Evolutionary conservation across 2,113 vertebrate genomes (phyloP).

Genomic region (Myxocyprinus asiaticus): DNA sequence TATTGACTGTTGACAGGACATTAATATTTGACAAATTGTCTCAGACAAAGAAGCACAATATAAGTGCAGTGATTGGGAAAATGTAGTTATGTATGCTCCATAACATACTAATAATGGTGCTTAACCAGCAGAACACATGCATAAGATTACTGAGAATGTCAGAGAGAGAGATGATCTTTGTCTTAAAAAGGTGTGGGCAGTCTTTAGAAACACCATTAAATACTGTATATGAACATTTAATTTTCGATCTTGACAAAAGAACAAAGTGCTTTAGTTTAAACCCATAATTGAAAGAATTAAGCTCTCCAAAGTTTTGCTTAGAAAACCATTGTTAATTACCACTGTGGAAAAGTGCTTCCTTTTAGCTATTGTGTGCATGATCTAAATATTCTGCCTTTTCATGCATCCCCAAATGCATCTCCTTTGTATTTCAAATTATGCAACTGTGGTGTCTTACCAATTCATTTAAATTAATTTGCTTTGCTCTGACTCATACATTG

Average conservation of each 20-base stretch:
- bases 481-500: not conserved
- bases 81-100: conserved; percentile 35
- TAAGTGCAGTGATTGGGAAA: conserved; percentile 17
- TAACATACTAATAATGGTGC: not conserved
- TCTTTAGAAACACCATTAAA: not conserved
- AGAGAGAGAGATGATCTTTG: not conserved
- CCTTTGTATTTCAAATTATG: not conserved
- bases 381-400: not conserved
- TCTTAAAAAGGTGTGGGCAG: conserved; percentile 11
- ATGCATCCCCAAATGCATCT: not conserved
- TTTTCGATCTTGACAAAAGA: conserved; percentile 4
- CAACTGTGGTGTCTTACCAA: not conserved
- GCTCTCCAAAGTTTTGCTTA: not conserved
- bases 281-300: not conserved
- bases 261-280: not conserved
- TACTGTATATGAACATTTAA: not conserved
- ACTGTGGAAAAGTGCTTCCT: not conserved
- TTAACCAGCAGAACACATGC: conserved; percentile 8
- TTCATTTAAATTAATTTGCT: not conserved
- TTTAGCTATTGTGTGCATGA: not conserved
- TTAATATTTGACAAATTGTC: not conserved
- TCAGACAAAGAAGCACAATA: not conserved
- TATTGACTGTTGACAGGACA: no score
- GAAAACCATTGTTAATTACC: not conserved
- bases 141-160: not conserved